These are phyloP conservation scores for Cetoscarus ocellatus DNA, from an alignment of 2,797 vertebrate species.

Conservation along the genomic window DNA sequence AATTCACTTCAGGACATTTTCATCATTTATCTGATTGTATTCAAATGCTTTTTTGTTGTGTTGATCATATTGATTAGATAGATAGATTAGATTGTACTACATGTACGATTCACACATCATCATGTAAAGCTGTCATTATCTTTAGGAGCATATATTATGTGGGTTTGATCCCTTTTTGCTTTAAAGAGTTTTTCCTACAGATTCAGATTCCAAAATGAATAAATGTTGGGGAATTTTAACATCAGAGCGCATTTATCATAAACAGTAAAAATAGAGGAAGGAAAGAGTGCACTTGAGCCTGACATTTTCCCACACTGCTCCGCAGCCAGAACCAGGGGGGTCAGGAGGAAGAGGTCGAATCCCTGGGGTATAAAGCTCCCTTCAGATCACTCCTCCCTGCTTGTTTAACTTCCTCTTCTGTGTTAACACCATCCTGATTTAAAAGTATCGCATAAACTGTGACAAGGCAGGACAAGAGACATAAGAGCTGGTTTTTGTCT, in stretches of 20 bases:
- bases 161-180: not conserved
- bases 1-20: too few species aligned
- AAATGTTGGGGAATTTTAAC: slow-evolving; percentile 7
- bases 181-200: not conserved
- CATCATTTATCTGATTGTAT: too few species aligned
- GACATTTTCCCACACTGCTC: slow-evolving; percentile 74
- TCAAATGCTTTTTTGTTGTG: too few species aligned
- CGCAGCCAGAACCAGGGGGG: slow-evolving; percentile 24
- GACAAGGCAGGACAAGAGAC: slow-evolving; percentile 36
- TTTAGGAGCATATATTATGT: not conserved
- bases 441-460: slow-evolving; percentile 54
- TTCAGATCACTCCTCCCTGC: slow-evolving; percentile 50
- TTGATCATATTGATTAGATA: too few species aligned
- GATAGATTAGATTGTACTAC: too few species aligned
- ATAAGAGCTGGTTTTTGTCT: not conserved
- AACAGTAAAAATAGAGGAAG: slow-evolving; percentile 22
- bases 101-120: too few species aligned
- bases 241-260: slow-evolving; percentile 4
- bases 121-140: not conserved
- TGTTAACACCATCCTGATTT: slow-evolving; percentile 54
- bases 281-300: slow-evolving; percentile 4
- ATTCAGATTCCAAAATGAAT: not conserved
- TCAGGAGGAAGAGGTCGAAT: slow-evolving; percentile 56
- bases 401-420: slow-evolving; percentile 63
- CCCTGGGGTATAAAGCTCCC: slow-evolving; percentile 48